A percentile compares a stretch with the other conserved stretches of the same genome.
Evolutionary conservation across 2,888 invertebrate species (phyloP).

Genomic region (Chloroclysta siterata): DNA sequence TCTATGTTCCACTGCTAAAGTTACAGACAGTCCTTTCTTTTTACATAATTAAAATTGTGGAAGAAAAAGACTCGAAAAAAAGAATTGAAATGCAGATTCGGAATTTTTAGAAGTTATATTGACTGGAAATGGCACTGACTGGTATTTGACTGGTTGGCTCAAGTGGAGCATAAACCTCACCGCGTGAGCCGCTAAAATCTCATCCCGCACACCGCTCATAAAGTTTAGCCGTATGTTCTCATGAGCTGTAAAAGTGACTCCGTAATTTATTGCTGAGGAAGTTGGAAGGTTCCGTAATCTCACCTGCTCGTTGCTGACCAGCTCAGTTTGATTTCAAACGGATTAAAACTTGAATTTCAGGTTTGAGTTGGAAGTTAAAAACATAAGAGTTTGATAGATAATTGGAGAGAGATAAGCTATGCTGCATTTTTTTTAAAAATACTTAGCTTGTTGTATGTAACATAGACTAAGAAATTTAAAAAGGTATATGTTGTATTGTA

Average conservation of each 20-base stretch:
- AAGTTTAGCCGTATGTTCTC: slow-evolving; percentile 76
- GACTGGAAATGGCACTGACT: not conserved
- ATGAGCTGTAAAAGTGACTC: slow-evolving; percentile 80
- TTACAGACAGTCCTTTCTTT: no score
- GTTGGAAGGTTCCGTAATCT: slow-evolving; percentile 72
- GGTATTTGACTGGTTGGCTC: not conserved
- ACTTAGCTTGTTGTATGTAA: no score
- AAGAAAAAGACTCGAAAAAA: no score
- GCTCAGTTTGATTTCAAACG: slow-evolving; percentile 16
- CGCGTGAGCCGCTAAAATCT: slow-evolving; percentile 27
- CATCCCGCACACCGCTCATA: slow-evolving; percentile 31
- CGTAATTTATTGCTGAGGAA: slow-evolving; percentile 80
- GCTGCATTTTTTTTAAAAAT: no score
- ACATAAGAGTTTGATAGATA: not conserved
- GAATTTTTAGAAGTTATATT: no score
- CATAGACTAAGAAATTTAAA: not conserved
- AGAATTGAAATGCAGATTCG: no score
- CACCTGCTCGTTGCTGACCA: slow-evolving; percentile 49
- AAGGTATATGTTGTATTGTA: not conserved
- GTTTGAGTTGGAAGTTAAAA: not conserved
- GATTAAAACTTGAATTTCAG: slow-evolving; percentile 10
- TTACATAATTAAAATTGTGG: no score
- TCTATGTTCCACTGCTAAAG: no score
- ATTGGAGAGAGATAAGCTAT: not conserved
- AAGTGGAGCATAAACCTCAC: not conserved